phyloP scores from a whole-genome alignment of 1,140 invertebrate species.

The Drosophila neocordata region DNA sequence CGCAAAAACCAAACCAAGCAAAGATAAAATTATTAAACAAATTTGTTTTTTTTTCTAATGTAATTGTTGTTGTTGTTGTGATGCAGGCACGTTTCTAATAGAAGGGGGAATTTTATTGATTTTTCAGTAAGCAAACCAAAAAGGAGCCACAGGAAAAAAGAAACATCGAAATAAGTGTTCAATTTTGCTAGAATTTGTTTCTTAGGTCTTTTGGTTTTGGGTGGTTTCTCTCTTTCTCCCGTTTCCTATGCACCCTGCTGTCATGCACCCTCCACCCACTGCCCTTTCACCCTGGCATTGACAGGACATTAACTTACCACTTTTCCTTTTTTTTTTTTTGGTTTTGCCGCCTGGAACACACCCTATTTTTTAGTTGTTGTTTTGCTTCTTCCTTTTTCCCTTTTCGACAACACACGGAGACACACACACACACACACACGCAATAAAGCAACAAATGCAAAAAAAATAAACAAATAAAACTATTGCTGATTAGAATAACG shows the following conservation, averaged over 20 bases:
- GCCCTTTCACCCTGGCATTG: conserved; percentile 7
- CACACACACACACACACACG: not conserved
- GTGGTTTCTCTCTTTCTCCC: not conserved
- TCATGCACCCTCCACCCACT: not conserved
- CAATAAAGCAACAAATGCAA: conserved; percentile 9
- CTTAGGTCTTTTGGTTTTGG: not conserved
- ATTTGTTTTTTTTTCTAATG: not conserved
- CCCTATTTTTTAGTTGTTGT: conserved; percentile 7
- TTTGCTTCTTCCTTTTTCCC: conserved; percentile 3
- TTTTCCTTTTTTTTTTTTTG: not conserved
- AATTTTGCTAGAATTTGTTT: not conserved
- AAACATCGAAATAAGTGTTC: not conserved
- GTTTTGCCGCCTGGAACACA: conserved; percentile 9
- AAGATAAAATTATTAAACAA: not conserved
- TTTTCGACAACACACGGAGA: not conserved
- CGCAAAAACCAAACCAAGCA: not conserved
- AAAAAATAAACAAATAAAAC: conserved; percentile 6
- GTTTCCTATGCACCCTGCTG: not conserved
- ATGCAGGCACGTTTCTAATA: not conserved
- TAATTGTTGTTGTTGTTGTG: not conserved
- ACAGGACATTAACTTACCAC: conserved; percentile 11
- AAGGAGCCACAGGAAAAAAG: conserved; percentile 1
- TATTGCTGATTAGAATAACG: not conserved
- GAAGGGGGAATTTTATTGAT: conserved; percentile 1
- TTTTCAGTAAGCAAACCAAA: not conserved